Evolutionary conservation across 2,888 invertebrate species (phyloP).

Genomic region (Aleiodes leptofemur): DNA sequence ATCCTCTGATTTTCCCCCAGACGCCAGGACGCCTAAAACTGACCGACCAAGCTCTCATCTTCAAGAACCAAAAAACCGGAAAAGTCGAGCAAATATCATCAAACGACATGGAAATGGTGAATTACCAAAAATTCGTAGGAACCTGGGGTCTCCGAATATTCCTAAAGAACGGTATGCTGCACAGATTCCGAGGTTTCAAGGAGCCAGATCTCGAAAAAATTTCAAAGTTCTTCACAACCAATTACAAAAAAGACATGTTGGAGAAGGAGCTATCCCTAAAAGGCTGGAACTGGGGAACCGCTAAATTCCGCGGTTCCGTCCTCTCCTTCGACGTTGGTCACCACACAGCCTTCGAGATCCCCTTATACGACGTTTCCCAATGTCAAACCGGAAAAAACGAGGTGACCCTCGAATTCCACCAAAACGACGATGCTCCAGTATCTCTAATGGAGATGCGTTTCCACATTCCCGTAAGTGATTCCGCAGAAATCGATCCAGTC

Average conservation of each 20-base stretch:
- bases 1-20: constrained; percentile 77
- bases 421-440: constrained; percentile 98
- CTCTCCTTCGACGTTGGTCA: constrained; percentile 90
- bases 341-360: constrained; percentile 95
- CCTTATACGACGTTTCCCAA: constrained; percentile 95
- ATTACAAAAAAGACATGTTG: constrained; percentile 90
- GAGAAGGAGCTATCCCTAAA: constrained; percentile 95
- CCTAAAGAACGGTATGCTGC: constrained; percentile 91
- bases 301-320: constrained; percentile 92
- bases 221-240: constrained; percentile 89
- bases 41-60: constrained; percentile 91
- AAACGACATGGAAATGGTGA: constrained; percentile 91
- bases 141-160: constrained; percentile 93
- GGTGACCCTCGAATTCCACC: constrained; percentile 98
- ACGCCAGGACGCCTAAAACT: constrained; percentile 94
- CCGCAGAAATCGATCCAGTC: constrained; percentile 92
- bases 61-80: constrained; percentile 97
- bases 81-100: constrained; percentile 93
- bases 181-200: constrained; percentile 95
- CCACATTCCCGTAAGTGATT: constrained; percentile 94
- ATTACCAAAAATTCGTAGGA: constrained; percentile 94
- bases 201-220: constrained; percentile 96
- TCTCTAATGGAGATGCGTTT: constrained; percentile 98
- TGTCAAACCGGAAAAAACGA: constrained; percentile 98
- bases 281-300: constrained; percentile 99